Conservation (phyloP, 2,113 vertebrate species). For the Pipra filicauda region DNA sequence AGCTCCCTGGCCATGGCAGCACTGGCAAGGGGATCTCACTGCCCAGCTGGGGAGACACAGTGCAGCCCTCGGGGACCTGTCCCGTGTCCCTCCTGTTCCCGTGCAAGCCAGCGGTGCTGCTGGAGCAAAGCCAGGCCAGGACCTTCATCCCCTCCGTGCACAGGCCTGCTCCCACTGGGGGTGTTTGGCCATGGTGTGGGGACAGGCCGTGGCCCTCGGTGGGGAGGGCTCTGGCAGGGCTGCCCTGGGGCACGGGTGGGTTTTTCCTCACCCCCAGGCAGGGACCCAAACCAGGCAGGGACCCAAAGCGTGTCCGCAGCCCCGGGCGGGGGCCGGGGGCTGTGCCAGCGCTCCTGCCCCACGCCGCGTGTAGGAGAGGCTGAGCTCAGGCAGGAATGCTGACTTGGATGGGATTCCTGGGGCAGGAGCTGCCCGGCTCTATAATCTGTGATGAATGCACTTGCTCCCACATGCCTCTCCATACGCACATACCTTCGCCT, state of each 20-base stretch:
- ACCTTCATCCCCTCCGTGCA: background rate
- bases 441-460: slow-evolving; percentile 39
- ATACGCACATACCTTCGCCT: background rate
- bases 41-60: accelerated
- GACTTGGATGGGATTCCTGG: slow-evolving; percentile 53
- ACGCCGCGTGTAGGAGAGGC: background rate
- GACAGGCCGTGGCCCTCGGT: accelerated
- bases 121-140: background rate
- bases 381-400: slow-evolving; percentile 52
- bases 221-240: background rate
- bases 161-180: accelerated
- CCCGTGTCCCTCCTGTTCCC: background rate
- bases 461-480: slow-evolving; percentile 58
- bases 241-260: accelerated
- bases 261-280: background rate
- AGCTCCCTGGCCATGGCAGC: background rate
- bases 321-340: background rate
- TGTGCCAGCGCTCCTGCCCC: slow-evolving; percentile 5
- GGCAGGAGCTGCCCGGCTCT: slow-evolving; percentile 47
- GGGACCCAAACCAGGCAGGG: background rate
- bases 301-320: background rate
- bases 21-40: accelerated
- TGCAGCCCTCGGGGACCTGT: accelerated
- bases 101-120: accelerated
- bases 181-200: accelerated